phyloP scores from a whole-genome alignment of 2,797 vertebrate species.

The Oceanodroma leucorhoa region DNA sequence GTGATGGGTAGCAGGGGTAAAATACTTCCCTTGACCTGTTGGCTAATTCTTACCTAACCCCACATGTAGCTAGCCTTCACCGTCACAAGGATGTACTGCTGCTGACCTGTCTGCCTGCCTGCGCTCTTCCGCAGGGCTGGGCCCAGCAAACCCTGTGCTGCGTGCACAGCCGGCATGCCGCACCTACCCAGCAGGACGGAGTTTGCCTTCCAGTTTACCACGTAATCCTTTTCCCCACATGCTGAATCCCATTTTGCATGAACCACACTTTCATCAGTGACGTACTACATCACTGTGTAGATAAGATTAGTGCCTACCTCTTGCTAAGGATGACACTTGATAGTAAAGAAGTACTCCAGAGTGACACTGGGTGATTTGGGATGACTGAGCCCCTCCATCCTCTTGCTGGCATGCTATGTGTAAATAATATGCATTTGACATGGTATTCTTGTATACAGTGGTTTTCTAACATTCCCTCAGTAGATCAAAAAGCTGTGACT shows the following conservation, averaged over 20 bases:
- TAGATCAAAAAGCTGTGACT: not conserved
- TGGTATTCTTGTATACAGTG: not conserved
- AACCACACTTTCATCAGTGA: not conserved
- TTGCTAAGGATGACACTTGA: not conserved
- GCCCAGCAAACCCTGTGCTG: not conserved
- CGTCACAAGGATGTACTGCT: not conserved
- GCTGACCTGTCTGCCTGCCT: not conserved
- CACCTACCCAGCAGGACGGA: not conserved
- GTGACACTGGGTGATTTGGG: not conserved
- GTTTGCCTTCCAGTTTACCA: not conserved
- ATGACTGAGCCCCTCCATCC: not conserved
- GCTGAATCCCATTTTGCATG: not conserved
- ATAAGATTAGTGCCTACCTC: not conserved
- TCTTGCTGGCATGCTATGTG: not conserved
- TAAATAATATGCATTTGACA: not conserved
- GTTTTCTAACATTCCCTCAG: not conserved
- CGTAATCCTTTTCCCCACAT: not conserved
- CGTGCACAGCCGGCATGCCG: rapidly evolving
- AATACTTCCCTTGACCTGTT: not conserved
- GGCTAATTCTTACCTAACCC: not conserved
- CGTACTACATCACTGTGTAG: rapidly evolving
- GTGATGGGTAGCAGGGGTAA: not conserved
- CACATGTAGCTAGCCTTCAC: not conserved
- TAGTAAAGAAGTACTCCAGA: not conserved
- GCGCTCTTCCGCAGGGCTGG: not conserved